Percentiles rank a stretch among this genome's conserved stretches.
Conservation (phyloP, 2,888 invertebrate genomes). For the Petrolisthes cinctipes region DNA sequence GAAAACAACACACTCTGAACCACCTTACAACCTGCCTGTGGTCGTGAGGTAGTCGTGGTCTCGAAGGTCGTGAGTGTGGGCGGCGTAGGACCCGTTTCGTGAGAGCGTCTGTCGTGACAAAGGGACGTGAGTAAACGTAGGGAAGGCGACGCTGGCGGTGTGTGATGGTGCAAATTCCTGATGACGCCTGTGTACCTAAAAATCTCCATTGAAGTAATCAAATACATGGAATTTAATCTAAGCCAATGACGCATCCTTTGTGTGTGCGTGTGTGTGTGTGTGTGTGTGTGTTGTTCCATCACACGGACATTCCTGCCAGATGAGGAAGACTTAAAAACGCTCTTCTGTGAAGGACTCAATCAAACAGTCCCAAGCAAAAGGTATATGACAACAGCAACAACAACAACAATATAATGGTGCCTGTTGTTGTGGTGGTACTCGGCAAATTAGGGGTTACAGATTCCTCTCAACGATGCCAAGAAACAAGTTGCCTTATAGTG, state of each 20-base stretch:
- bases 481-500: no score
- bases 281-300: neutral
- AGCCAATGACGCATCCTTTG: neutral
- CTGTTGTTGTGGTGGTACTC: no score
- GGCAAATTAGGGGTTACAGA: no score
- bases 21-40: neutral
- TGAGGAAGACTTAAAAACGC: constrained; percentile 2
- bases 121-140: neutral
- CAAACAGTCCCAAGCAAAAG: no score
- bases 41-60: neutral
- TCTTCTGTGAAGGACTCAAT: no score
- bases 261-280: neutral
- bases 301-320: neutral
- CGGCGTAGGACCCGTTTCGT: neutral
- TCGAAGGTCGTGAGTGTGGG: neutral
- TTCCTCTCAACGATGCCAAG: no score
- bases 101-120: neutral
- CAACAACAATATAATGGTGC: no score
- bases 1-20: no score
- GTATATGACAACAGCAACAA: no score
- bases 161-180: neutral
- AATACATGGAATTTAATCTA: neutral
- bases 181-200: neutral
- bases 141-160: neutral
- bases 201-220: neutral